phyloP scores from a whole-genome alignment of 2,888 invertebrate genomes.

The Mimachlamys varia region DNA sequence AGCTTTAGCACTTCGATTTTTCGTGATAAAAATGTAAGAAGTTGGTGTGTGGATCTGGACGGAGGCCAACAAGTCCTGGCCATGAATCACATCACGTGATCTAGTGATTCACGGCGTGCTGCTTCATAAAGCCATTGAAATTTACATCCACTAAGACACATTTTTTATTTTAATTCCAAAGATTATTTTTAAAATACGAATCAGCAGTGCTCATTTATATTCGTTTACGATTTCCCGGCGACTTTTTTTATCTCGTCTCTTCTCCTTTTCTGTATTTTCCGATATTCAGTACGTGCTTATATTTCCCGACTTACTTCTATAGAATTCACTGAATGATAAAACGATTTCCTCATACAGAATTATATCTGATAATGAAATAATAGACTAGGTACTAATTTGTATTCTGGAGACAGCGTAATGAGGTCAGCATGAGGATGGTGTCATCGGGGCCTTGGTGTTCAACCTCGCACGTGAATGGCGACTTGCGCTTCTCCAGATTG shows the following conservation, averaged over 20 bases:
- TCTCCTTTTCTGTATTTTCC: not conserved
- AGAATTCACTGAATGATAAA: not conserved
- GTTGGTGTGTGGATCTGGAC: not conserved
- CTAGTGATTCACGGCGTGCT: not conserved
- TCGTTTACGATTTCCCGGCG: not conserved
- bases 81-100: not conserved
- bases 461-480: not conserved
- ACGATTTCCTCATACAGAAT: not conserved
- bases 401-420: not conserved
- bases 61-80: not conserved
- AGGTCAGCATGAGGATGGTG: not conserved
- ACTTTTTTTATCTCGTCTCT: not conserved
- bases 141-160: not conserved
- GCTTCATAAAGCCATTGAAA: slow-evolving; percentile 14
- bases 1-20: not conserved
- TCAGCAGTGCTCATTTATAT: not conserved
- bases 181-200: not conserved
- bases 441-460: not conserved
- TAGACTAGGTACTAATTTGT: not conserved
- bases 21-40: slow-evolving; percentile 22
- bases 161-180: not conserved
- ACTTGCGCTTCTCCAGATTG: not conserved
- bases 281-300: not conserved
- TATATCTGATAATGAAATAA: not conserved
- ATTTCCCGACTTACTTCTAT: not conserved